Percentiles rank a stretch among this genome's conserved stretches.
Conservation (phyloP, 2,797 vertebrate species). For the Helicolenus hilgendorfi region DNA sequence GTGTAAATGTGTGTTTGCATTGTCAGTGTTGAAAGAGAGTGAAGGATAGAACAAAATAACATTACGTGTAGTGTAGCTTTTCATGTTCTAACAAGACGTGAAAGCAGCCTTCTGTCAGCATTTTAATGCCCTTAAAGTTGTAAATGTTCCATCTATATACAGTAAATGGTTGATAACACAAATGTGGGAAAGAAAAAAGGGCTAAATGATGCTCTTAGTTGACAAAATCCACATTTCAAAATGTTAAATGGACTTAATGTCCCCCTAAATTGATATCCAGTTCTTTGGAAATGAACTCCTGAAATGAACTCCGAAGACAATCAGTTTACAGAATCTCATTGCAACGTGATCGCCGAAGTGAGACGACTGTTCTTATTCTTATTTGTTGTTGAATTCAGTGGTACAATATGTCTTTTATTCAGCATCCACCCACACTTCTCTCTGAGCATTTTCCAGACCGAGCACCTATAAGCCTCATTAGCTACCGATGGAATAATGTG, state of each 20-base stretch:
- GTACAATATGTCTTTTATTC: constrained; percentile 35
- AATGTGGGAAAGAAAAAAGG: not conserved
- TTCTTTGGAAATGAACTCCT: constrained; percentile 19
- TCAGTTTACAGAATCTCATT: constrained; percentile 43
- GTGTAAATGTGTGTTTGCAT: not conserved
- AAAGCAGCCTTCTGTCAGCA: not conserved
- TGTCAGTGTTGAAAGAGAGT: not conserved
- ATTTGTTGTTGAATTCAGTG: constrained; percentile 16
- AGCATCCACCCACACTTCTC: constrained; percentile 30
- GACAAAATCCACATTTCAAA: not conserved
- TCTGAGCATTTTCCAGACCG: constrained; percentile 30
- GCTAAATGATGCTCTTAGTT: not conserved
- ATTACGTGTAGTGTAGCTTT: not conserved
- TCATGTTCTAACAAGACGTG: not conserved
- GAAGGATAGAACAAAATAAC: not conserved
- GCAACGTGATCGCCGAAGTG: constrained; percentile 16
- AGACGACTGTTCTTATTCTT: constrained; percentile 27
- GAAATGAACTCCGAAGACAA: not conserved
- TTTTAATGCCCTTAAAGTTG: not conserved
- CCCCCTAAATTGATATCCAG: constrained; percentile 4
- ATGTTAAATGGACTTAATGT: constrained; percentile 26
- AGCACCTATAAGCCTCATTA: constrained; percentile 70
- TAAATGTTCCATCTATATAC: not conserved
- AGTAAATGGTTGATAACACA: not conserved
- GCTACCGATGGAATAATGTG: constrained; percentile 41